A percentile compares a stretch with the other conserved stretches of the same genome.
phyloP scores from a whole-genome alignment of 2,888 invertebrate species.

The Lacanobia oleracea region DNA sequence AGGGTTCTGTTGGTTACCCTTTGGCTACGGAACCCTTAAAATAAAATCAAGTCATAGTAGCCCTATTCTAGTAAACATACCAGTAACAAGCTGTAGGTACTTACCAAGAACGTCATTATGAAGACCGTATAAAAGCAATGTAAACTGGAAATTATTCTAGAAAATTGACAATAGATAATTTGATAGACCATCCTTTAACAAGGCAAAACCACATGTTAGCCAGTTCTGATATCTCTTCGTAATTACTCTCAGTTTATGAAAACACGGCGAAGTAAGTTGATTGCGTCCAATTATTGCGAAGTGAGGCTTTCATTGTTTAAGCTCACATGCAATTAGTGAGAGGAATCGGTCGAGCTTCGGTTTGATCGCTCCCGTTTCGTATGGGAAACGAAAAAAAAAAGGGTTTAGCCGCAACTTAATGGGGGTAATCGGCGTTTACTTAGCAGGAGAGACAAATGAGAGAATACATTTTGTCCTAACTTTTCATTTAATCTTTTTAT shows the following conservation, averaged over 20 bases:
- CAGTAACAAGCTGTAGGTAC: not conserved
- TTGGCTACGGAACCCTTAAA: no score
- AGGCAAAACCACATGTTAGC: conserved; percentile 23
- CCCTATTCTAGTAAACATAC: not conserved
- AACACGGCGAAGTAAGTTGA: conserved; percentile 60
- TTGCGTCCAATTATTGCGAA: conserved; percentile 65
- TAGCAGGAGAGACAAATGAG: not conserved
- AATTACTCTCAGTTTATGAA: conserved; percentile 46
- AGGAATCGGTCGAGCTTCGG: conserved; percentile 35
- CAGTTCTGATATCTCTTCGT: conserved; percentile 35
- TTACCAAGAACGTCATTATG: not conserved
- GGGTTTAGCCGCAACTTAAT: conserved; percentile 36
- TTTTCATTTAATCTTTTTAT: no score
- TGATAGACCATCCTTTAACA: conserved; percentile 15
- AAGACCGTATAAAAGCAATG: not conserved
- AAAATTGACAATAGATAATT: conserved; percentile 22
- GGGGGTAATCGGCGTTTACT: conserved; percentile 19
- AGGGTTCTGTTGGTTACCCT: no score
- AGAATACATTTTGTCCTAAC: no score
- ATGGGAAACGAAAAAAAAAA: conserved; percentile 32
- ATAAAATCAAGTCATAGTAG: not conserved
- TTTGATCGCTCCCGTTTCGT: conserved; percentile 41
- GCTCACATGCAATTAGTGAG: conserved; percentile 51
- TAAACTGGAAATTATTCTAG: conserved; percentile 1
- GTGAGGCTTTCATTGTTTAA: conserved; percentile 65